Base-by-base conservation (phyloP, 2,888 invertebrate species). In the Tetranychus piercei region DNA sequence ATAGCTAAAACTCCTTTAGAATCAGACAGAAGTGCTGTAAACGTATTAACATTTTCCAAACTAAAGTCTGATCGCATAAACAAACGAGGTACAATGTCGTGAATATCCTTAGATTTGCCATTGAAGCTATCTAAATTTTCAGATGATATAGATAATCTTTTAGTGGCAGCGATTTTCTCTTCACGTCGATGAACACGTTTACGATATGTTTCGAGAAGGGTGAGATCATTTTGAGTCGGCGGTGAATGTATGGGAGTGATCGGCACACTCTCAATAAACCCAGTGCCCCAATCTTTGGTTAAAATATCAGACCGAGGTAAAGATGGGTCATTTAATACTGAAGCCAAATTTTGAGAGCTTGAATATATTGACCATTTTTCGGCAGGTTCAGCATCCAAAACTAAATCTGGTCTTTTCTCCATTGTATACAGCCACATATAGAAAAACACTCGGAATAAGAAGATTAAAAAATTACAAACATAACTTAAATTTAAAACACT, bases 201-300 rank as follows among this genome's bases (percentile, higher is more conserved):
- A 88, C 88, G 78, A 94, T 85, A 82, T 96, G 97, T 45, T 86
- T 85, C 79, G 92, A 90, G 84, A 97, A 95, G 83, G 94, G 91
- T 8, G 9, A 20, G 20, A 45, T 88, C 86, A 20, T 87, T 88
- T 76, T 96, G 88, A 80, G 91, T 89, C 67, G 92, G 92, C 79
- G 95, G 71, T 44, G 45, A 15, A 44, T 43, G 20, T 5, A 45
- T 6, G 6, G 34, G 34, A 4, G 20, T 18, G 18, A 73, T 55
- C 3, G 64, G 73, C 55, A 18, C 85, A 67, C 80, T 88, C 77
- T 94, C 94, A 23, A 93, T 87, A 83, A 99, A 99, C 76, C 88
- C 86, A 80, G 95, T 95, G 71, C 99, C 97, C 97, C 97, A 99
- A 77, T 94, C 94, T 82, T 92, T 93, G 0, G 94, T 94, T 81